These are phyloP conservation scores for Griposia aprilina DNA, from an alignment of 2,888 invertebrate genomes.

Conservation along the genomic window DNA sequence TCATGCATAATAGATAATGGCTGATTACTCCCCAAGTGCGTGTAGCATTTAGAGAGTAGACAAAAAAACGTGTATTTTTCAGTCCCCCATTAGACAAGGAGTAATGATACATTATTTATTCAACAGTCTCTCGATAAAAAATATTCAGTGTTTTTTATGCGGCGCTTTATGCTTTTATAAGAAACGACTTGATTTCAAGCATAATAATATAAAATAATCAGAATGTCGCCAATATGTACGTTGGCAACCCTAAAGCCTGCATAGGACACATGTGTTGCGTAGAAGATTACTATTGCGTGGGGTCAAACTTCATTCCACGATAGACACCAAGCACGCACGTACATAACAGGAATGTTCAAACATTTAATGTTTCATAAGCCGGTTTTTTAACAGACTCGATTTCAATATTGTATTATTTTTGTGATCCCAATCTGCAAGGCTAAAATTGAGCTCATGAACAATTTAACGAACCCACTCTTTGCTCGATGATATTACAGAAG, in stretches of 20 bases:
- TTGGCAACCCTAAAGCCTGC: not conserved
- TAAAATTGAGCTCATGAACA: slow-evolving; percentile 32
- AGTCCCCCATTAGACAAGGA: slow-evolving; percentile 55
- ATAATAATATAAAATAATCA: not conserved
- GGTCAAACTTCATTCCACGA: slow-evolving; percentile 1
- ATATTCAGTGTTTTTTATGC: slow-evolving; percentile 41
- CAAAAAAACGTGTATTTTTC: slow-evolving; percentile 34
- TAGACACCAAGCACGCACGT: not conserved
- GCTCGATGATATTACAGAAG: slow-evolving; percentile 51
- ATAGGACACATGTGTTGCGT: slow-evolving; percentile 28
- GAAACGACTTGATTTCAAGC: slow-evolving; percentile 18
- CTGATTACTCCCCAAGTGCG: slow-evolving; percentile 36
- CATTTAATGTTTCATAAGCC: slow-evolving; percentile 12
- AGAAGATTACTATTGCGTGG: not conserved
- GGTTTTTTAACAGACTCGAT: slow-evolving; percentile 5
- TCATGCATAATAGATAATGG: slow-evolving; percentile 27
- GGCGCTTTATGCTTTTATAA: slow-evolving; percentile 11
- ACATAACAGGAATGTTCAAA: not conserved
- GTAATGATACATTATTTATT: slow-evolving; percentile 62
- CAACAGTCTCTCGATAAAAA: slow-evolving; percentile 45
- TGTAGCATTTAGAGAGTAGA: slow-evolving; percentile 28
- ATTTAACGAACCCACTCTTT: slow-evolving; percentile 44
- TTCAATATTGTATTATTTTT: slow-evolving; percentile 42
- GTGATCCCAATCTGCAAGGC: slow-evolving; percentile 2
- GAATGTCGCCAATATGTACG: not conserved